A percentile compares a stretch with the other conserved stretches of the same genome.
phyloP scores from a whole-genome alignment of 2,888 invertebrate species.

The Dermolepida albohirtum region DNA sequence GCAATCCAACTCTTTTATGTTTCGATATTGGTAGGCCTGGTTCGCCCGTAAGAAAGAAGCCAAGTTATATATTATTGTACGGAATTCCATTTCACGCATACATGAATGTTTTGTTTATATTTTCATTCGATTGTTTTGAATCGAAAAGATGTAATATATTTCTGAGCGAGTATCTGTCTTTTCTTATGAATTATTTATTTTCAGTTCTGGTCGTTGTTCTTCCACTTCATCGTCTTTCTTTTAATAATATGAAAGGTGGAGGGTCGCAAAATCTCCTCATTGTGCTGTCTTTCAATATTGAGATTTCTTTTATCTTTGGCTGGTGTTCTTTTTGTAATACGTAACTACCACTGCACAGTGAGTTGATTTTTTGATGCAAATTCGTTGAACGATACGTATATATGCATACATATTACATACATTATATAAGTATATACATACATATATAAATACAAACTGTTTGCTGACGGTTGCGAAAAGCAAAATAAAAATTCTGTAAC shows the following conservation, averaged over 20 bases:
- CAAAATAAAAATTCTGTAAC: too few species aligned
- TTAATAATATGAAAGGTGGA: constrained; percentile 30
- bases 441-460: too few species aligned
- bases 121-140: constrained; percentile 41
- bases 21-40: too few species aligned
- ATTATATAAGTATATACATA: too few species aligned
- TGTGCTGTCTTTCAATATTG: constrained; percentile 37
- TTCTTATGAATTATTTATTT: constrained; percentile 44
- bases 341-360: neutral
- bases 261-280: constrained; percentile 33
- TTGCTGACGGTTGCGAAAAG: too few species aligned
- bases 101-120: constrained; percentile 43
- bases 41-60: neutral
- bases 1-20: too few species aligned
- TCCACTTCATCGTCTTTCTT: constrained; percentile 26
- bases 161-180: constrained; percentile 37
- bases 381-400: neutral
- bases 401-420: too few species aligned
- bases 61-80: constrained; percentile 10
- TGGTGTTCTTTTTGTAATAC: constrained; percentile 13
- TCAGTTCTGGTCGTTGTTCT: constrained; percentile 9
- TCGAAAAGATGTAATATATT: constrained; percentile 42
- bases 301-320: constrained; percentile 26
- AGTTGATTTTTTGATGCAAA: constrained; percentile 34
- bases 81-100: constrained; percentile 35